Percentiles rank a stretch among this genome's conserved stretches.
These are phyloP conservation scores for Datnioides undecimradiatus DNA, from an alignment of 2,113 vertebrate species.

Conservation along the genomic window DNA sequence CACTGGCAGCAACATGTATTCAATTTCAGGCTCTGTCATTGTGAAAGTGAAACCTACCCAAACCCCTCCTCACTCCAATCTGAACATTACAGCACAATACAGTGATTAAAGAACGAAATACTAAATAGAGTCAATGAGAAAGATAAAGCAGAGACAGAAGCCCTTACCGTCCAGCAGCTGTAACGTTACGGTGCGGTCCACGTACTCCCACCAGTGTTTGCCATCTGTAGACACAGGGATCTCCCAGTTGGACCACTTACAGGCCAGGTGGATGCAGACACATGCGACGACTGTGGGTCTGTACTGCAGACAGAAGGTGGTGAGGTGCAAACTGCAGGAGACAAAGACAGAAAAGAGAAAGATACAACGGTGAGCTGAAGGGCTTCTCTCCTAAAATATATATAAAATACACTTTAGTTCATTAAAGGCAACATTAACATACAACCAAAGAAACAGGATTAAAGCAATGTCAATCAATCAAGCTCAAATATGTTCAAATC, in stretches of 20 bases:
- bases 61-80: background rate
- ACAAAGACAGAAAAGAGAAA: conserved; percentile 42
- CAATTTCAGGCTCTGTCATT: background rate
- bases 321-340: conserved; percentile 94
- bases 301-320: conserved; percentile 99
- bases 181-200: conserved; percentile 94
- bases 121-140: background rate
- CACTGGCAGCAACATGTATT: background rate
- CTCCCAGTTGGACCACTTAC: conserved; percentile 99
- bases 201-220: conserved; percentile 99
- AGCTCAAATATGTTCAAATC: background rate
- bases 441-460: background rate
- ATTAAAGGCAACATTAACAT: background rate
- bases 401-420: background rate
- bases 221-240: conserved; percentile 98
- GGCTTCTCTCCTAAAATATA: background rate
- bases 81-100: too few relatives aligned
- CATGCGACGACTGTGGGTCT: conserved; percentile 98
- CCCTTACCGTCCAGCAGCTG: conserved; percentile 94
- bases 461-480: background rate
- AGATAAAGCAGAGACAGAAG: accelerated
- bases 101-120: too few relatives aligned
- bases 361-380: background rate
- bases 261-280: conserved; percentile 99
- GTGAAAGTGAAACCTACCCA: background rate